Evolutionary conservation across 2,888 invertebrate genomes (phyloP), one percentile per base, ranked within the genome.

Genomic region (Copidosoma aretas): DNA sequence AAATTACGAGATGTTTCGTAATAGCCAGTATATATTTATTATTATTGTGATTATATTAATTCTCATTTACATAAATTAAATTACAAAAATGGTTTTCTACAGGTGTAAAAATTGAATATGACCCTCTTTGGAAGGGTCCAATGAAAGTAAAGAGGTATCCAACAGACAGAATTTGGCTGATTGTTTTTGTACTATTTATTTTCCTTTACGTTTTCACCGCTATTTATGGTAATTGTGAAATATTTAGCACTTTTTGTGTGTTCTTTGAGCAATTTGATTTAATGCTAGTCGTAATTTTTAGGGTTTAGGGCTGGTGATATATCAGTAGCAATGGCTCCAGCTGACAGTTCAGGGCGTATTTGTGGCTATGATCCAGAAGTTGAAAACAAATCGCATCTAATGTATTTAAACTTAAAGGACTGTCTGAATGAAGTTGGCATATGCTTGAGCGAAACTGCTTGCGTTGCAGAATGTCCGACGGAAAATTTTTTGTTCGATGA

Each of bases 391-490:
- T 59, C 68, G 0, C 58, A 56, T 24, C 60, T 68, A 3, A 21
- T 68, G 1, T 39, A 21, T 15, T 14, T 68, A 1, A 19, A 68
- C 59, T 41, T 64, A 10, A 68, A 49, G 39, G 32, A 54, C 22
- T 63, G 62, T 10, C n/a, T 56, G 19, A 19, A 21, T 19, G 39
- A 5, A 17, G 12, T 43, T 10, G n/a, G 14, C 17, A 15, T 46
- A 3, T 96, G 95, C 79, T 88, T 89, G 4, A 95, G 95, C 5
- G 89, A 91, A 10, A 94, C 95, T 88, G 93, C 90, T 46, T 95
- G 95, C 82, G 91, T 93, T 0, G 81, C 87, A 57, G 78, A 88
- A 74, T 95, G 95, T 81, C 95, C 95, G 0, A 78, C 81, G 0
- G 78, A 84, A 76, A 88, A 88, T 24, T 87, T 87, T 70, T 68